These are phyloP conservation scores for Vanessa tameamea DNA, from an alignment of 1,140 invertebrate species.

Conservation along the genomic window DNA sequence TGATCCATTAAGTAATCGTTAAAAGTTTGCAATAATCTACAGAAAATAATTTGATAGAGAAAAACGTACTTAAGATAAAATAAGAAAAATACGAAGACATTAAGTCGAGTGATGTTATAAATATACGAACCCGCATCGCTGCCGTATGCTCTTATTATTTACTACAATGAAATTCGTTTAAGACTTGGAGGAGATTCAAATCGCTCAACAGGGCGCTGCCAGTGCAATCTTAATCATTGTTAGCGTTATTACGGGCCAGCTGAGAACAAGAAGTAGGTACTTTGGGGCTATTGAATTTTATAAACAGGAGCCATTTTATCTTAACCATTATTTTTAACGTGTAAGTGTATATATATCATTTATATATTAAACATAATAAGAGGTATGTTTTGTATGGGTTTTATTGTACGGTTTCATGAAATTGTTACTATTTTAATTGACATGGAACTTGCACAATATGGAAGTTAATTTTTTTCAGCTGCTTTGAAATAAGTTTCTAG, in stretches of 20 bases:
- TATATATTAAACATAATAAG: too few species aligned
- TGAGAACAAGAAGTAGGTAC: slow-evolving; percentile 27
- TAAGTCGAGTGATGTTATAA: slow-evolving; percentile 45
- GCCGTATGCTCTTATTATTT: slow-evolving; percentile 64
- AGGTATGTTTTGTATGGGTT: too few species aligned
- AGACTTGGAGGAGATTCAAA: slow-evolving; percentile 73
- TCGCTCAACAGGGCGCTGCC: slow-evolving; percentile 49
- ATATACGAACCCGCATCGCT: slow-evolving; percentile 47
- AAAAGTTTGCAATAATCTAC: background rate
- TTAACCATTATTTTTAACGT: too few species aligned
- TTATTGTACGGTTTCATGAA: too few species aligned
- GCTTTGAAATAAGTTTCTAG: too few species aligned
- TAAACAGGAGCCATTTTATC: slow-evolving; percentile 5
- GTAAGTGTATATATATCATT: too few species aligned
- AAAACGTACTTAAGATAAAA: background rate
- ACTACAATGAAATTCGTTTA: slow-evolving; percentile 68
- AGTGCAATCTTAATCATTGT: slow-evolving; percentile 65
- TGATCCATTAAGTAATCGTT: background rate
- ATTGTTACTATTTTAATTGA: too few species aligned
- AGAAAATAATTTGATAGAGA: background rate
- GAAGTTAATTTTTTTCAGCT: too few species aligned
- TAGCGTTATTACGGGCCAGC: slow-evolving; percentile 53
- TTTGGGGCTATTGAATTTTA: slow-evolving; percentile 31
- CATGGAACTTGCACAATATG: too few species aligned
- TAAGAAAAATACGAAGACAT: background rate